These are phyloP conservation scores for Eilema sororculum DNA, from an alignment of 2,888 invertebrate species.

Conservation along the genomic window DNA sequence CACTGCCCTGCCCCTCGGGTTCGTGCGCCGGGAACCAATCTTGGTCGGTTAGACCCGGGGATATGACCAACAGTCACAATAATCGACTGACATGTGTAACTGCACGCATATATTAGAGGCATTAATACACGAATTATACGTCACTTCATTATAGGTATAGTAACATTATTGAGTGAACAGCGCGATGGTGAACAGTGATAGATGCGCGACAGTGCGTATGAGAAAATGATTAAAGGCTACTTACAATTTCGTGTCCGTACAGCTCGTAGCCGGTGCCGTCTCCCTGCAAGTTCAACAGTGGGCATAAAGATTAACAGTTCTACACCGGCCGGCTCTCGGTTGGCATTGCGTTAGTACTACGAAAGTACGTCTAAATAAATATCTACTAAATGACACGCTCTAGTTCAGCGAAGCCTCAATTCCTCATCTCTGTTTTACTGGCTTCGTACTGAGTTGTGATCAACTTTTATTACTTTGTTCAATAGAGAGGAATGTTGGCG, in stretches of 20 bases:
- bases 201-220: too few species aligned
- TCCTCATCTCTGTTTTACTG: neutral
- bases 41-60: too few species aligned
- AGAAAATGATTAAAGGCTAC: constrained; percentile 61
- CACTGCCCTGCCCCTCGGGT: too few species aligned
- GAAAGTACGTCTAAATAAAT: neutral
- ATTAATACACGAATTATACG: too few species aligned
- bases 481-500: neutral
- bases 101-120: too few species aligned
- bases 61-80: too few species aligned
- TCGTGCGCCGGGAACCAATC: too few species aligned
- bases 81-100: too few species aligned
- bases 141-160: too few species aligned
- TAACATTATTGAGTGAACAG: too few species aligned
- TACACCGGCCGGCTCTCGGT: too few species aligned
- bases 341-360: neutral
- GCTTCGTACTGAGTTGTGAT: neutral
- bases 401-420: neutral
- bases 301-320: constrained; percentile 83
- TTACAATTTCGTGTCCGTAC: constrained; percentile 91
- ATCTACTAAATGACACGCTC: neutral
- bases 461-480: neutral
- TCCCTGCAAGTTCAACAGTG: constrained; percentile 90
- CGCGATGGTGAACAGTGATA: too few species aligned
- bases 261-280: constrained; percentile 92